These are phyloP conservation scores for Pangasius larnaudii DNA, from an alignment of 2,797 vertebrate species.

Conservation along the genomic window DNA sequence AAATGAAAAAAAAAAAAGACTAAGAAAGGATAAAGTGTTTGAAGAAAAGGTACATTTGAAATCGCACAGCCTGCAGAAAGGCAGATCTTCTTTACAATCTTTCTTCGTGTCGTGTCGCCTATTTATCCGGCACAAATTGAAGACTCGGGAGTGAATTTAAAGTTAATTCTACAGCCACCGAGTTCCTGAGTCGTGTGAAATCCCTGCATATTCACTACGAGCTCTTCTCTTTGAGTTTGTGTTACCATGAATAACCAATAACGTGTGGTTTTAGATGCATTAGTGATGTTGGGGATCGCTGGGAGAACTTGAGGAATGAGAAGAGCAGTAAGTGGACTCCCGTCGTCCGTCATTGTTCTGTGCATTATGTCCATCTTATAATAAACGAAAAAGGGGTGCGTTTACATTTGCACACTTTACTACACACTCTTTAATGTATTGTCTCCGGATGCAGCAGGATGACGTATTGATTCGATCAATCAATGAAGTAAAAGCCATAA, in stretches of 20 bases:
- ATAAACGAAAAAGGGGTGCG: constrained; percentile 9
- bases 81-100: background rate
- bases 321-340: background rate
- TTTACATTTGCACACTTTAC: constrained; percentile 66
- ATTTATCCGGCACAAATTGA: background rate
- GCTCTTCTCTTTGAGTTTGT: constrained; percentile 59
- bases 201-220: constrained; percentile 73
- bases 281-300: background rate
- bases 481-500: constrained; percentile 77
- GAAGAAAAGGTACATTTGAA: background rate
- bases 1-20: background rate
- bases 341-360: background rate
- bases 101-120: background rate
- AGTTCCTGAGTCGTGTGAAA: constrained; percentile 68
- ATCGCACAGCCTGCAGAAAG: background rate
- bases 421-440: constrained; percentile 71
- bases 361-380: background rate
- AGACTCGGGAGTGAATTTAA: background rate
- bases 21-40: background rate
- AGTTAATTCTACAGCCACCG: constrained; percentile 44
- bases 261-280: background rate
- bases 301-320: background rate
- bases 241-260: background rate
- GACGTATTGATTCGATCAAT: constrained; percentile 80
- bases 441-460: constrained; percentile 75